A percentile compares a stretch with the other conserved stretches of the same genome.
phyloP scores from a whole-genome alignment of 2,888 invertebrate species.

The Chrysolina oricalcia region DNA sequence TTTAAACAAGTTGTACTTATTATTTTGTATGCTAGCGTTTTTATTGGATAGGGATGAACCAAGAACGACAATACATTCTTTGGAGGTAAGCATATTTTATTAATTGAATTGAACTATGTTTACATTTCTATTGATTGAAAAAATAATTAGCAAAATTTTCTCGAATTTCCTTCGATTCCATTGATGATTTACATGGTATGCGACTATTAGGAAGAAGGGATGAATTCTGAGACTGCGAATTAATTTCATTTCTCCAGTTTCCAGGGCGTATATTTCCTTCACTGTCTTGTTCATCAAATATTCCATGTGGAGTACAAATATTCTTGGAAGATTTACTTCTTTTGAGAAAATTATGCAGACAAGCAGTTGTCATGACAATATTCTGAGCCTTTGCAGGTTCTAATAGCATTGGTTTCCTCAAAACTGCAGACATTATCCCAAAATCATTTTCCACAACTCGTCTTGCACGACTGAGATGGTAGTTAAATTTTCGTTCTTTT shows the following conservation, averaged over 20 bases:
- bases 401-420: background rate
- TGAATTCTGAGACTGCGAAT: background rate
- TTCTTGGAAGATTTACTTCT: background rate
- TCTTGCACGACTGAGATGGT: constrained; percentile 2
- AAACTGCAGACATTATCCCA: constrained; percentile 4
- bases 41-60: background rate
- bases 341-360: constrained; percentile 19
- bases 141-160: background rate
- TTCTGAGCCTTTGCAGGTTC: background rate
- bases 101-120: background rate
- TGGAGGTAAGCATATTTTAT: background rate
- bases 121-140: background rate
- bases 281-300: constrained; percentile 16
- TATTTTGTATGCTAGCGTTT: background rate
- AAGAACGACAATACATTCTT: background rate
- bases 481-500: too few species aligned
- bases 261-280: constrained; percentile 26
- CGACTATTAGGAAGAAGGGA: background rate
- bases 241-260: constrained; percentile 22
- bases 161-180: constrained; percentile 1
- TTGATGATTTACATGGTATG: background rate
- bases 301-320: background rate
- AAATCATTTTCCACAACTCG: constrained; percentile 7
- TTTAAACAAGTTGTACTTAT: background rate
- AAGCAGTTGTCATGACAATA: background rate